A percentile compares a stretch with the other conserved stretches of the same genome.
Evolutionary conservation across 2,888 invertebrate species (phyloP).

Genomic region (Oscheius myriophilus): DNA sequence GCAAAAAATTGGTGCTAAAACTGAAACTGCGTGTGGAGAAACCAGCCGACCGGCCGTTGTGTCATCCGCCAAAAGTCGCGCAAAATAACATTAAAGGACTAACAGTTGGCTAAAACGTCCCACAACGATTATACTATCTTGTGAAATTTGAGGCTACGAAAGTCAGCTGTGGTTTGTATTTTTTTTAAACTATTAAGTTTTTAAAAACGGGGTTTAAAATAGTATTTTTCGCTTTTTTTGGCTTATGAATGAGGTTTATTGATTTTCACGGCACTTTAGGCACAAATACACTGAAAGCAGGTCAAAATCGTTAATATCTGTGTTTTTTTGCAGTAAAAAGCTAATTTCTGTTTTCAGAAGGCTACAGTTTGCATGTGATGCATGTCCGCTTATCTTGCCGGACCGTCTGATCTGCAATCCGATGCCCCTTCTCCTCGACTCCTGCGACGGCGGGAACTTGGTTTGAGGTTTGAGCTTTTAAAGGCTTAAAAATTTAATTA

Average conservation of each 20-base stretch:
- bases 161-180: too few species aligned
- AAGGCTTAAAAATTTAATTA: background rate
- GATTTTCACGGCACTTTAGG: too few species aligned
- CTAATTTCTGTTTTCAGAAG: background rate
- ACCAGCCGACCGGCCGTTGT: background rate
- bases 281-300: too few species aligned
- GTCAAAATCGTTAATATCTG: too few species aligned
- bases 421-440: constrained; percentile 20
- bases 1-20: background rate
- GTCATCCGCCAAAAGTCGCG: background rate
- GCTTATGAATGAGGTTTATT: too few species aligned
- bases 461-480: constrained; percentile 1
- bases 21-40: constrained; percentile 1
- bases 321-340: too few species aligned
- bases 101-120: too few species aligned
- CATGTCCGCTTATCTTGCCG: background rate
- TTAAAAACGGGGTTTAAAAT: too few species aligned
- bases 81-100: background rate
- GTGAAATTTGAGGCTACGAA: background rate
- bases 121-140: too few species aligned
- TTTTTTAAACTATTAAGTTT: too few species aligned
- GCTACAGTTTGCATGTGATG: background rate
- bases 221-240: too few species aligned
- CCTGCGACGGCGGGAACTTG: constrained; percentile 9
- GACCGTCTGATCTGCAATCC: background rate